These are phyloP conservation scores for Vireo altiloquus DNA, from an alignment of 2,113 vertebrate species.

Conservation along the genomic window DNA sequence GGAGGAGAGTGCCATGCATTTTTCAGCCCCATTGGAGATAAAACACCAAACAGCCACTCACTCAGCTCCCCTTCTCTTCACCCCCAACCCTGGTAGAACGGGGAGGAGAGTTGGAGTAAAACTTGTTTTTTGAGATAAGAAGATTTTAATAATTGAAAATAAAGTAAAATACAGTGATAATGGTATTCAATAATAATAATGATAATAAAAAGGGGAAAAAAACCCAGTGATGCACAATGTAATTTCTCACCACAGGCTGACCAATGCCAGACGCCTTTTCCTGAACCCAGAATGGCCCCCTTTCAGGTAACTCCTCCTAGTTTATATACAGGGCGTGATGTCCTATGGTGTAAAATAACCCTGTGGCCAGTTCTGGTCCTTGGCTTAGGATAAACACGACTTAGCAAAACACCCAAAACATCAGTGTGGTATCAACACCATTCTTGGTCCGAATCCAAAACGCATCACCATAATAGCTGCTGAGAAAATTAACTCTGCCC, in stretches of 20 bases:
- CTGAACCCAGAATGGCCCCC: background rate
- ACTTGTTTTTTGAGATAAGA: background rate
- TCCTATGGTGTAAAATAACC: background rate
- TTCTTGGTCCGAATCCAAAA: background rate
- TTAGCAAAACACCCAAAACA: background rate
- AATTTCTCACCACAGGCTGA: background rate
- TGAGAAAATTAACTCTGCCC: background rate
- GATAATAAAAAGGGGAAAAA: background rate
- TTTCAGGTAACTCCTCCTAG: background rate
- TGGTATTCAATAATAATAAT: background rate
- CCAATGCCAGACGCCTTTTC: background rate
- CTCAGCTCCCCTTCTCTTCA: background rate
- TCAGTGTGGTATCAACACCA: background rate
- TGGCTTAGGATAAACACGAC: background rate
- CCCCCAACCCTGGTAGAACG: background rate
- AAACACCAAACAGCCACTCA: background rate
- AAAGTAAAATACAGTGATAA: background rate
- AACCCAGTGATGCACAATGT: fast-evolving
- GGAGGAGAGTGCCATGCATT: background rate
- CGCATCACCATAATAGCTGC: background rate
- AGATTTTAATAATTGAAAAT: background rate
- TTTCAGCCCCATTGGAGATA: background rate
- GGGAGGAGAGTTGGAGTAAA: background rate
- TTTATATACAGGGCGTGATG: background rate
- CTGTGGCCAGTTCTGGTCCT: background rate